These are phyloP conservation scores for Aleiodes leptofemur DNA, from an alignment of 2,888 invertebrate species.

Conservation along the genomic window DNA sequence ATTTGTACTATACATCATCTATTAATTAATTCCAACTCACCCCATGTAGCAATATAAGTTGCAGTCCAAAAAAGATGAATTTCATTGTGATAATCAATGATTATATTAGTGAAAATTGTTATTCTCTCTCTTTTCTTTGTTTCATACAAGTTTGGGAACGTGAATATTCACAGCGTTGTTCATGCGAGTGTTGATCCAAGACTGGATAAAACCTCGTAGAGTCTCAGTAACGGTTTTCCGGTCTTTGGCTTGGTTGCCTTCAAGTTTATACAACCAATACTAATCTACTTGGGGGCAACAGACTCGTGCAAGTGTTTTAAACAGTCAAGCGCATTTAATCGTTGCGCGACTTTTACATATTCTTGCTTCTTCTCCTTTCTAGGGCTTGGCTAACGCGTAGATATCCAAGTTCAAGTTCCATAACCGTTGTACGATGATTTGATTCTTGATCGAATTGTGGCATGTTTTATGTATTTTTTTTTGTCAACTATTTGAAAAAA, in stretches of 20 bases:
- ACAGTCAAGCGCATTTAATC: slow-evolving; percentile 30
- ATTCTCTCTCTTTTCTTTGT: slow-evolving; percentile 12
- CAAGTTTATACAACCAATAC: slow-evolving; percentile 28
- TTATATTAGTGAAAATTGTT: not conserved
- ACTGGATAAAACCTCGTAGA: slow-evolving; percentile 66
- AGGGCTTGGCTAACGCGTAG: not conserved
- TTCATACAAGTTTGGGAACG: not conserved
- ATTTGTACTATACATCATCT: not conserved
- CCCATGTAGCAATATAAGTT: slow-evolving; percentile 52
- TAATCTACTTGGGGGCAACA: slow-evolving; percentile 14
- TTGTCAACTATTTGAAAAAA: not conserved
- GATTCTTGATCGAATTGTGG: not conserved
- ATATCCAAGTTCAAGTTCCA: slow-evolving; percentile 37
- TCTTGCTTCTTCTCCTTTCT: not conserved
- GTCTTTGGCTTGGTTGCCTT: slow-evolving; percentile 62
- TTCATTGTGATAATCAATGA: slow-evolving; percentile 53
- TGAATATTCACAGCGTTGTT: slow-evolving; percentile 54
- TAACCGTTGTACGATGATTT: too few species aligned
- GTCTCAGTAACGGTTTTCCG: slow-evolving; percentile 67
- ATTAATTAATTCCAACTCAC: slow-evolving; percentile 53
- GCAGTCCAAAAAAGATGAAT: slow-evolving; percentile 46
- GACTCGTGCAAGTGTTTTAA: slow-evolving; percentile 5
- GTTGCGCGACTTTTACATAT: slow-evolving; percentile 19
- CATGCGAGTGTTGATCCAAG: slow-evolving; percentile 63
- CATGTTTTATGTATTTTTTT: not conserved